Base-by-base conservation (phyloP, 2,113 vertebrate species). In the Amphilophus citrinellus region DNA sequence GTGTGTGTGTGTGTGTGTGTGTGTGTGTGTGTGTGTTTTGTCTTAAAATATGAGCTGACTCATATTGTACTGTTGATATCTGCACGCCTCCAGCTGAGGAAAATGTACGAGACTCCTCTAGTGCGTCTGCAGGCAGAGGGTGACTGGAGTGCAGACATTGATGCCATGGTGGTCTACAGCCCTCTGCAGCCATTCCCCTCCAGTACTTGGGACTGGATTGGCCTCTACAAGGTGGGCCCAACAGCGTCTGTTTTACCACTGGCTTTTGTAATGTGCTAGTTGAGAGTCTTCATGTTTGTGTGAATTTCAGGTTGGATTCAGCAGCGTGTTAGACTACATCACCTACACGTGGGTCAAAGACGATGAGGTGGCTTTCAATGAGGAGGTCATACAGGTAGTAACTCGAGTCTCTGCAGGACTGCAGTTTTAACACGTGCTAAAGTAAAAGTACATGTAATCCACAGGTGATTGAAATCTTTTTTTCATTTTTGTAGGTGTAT, bases 171-270 rank as follows among this genome's bases (percentile, higher is more conserved):
- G 84, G 92, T 95, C 79, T 99, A 98, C 89, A 95, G 93, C 7
- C 79, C 93, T 0, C 88, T 93, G 15, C 90, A 96, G 61, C 95
- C 96, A 0, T 97, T 99, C 88, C 85, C 91, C 3, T 97, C 96
- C 93, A 99, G 98, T 53, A 82, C 96, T 24, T 99, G 98, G 98
- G 98, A 99, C 95, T 99, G 98, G 98, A 98, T 99, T 57, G 98
- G 98, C 9, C 97, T 99, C 59, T 99, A 97, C 85, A 95, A 96
- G 97, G 98, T 99, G 20, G 10, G 80, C 10, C 15, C 1, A 42
- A 2, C 3, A 47, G 17, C 17, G 18, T 3, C 9, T 32, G 6
- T 2, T 50, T 60, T 1, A 24, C 13, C 18, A 1, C 6, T 32
- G 18, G 17, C 13, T 22, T 2, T 7, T 66, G 2, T 61, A 65